Evolutionary conservation across 1,140 invertebrate genomes (phyloP).

Genomic region (Cydia fagiglandana): DNA sequence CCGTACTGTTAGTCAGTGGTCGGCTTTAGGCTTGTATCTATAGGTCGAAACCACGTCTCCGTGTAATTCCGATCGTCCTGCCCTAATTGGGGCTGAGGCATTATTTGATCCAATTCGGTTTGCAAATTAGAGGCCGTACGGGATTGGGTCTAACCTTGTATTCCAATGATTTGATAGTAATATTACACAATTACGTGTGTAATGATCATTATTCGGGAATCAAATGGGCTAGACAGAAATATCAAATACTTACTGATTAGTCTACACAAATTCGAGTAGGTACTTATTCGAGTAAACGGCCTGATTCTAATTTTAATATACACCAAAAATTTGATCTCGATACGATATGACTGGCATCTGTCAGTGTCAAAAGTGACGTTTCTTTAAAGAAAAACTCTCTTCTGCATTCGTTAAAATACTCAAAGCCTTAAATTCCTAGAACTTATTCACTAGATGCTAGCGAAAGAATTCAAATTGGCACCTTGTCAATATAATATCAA

Average conservation of each 20-base stretch:
- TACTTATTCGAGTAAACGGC: too few relatives aligned
- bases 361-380: too few relatives aligned
- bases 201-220: too few relatives aligned
- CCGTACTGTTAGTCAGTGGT: too few relatives aligned
- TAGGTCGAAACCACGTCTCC: not conserved
- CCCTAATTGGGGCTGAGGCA: not conserved
- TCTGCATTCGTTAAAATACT: not conserved
- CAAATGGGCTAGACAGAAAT: too few relatives aligned
- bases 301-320: too few relatives aligned
- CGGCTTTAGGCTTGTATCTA: not conserved
- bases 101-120: conserved; percentile 1
- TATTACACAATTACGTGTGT: not conserved
- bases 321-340: too few relatives aligned
- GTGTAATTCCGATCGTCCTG: not conserved
- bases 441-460: not conserved
- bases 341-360: too few relatives aligned
- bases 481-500: conserved; percentile 16
- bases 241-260: too few relatives aligned
- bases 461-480: conserved; percentile 7
- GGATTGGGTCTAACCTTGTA: not conserved
- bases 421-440: not conserved
- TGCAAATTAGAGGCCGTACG: not conserved
- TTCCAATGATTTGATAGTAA: not conserved
- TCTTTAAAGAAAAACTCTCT: too few relatives aligned
- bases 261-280: too few relatives aligned